phyloP scores from a whole-genome alignment of 2,113 vertebrate species.

The Rostratula benghalensis region DNA sequence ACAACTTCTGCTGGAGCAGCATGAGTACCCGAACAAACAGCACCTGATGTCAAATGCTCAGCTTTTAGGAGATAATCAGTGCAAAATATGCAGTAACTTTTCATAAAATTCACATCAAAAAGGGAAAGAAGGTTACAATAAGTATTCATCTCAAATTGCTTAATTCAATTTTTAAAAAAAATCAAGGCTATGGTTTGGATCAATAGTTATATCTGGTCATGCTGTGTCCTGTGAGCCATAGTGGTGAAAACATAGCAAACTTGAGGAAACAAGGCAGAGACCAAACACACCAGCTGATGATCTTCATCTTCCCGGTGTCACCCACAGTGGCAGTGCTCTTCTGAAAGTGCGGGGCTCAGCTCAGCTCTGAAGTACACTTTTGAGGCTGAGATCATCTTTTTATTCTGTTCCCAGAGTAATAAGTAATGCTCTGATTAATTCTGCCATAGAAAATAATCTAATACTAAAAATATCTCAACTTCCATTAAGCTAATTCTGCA shows the following conservation, averaged over 20 bases:
- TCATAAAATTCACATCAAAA: neutral
- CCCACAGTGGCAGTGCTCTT: neutral
- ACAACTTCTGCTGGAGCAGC: neutral
- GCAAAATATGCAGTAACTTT: neutral
- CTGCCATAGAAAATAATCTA: slow-evolving; percentile 39
- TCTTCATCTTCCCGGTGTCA: neutral
- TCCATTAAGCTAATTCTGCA: slow-evolving; percentile 32
- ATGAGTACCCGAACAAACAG: neutral
- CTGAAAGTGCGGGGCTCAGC: neutral
- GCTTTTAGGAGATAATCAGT: neutral
- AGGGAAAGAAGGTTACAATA: neutral
- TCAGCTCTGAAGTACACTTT: neutral
- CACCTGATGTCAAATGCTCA: fast-evolving
- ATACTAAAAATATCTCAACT: slow-evolving; percentile 62
- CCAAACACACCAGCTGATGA: neutral
- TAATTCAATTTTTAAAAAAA: neutral
- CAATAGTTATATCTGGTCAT: fast-evolving
- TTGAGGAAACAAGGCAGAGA: neutral
- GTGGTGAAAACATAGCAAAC: neutral
- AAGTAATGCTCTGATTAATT: slow-evolving; percentile 58
- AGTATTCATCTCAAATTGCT: neutral
- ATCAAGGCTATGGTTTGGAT: neutral
- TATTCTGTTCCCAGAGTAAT: slow-evolving; percentile 44
- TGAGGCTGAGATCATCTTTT: slow-evolving; percentile 29
- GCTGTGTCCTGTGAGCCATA: neutral